These are phyloP conservation scores for Papilio machaon DNA, from an alignment of 1,140 invertebrate species.

Conservation along the genomic window DNA sequence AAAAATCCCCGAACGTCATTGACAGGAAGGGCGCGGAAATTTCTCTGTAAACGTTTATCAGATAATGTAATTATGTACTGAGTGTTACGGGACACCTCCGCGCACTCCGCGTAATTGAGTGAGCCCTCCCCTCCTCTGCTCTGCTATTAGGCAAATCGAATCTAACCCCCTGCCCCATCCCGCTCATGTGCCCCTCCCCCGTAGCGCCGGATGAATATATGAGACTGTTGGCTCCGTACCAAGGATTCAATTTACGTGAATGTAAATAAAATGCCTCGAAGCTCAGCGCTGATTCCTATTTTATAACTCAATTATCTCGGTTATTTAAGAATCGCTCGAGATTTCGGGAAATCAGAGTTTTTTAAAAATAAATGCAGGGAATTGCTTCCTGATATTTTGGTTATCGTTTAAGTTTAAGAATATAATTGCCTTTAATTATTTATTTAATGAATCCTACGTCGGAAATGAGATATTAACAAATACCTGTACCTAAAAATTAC, in stretches of 20 bases:
- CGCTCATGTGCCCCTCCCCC: constrained; percentile 34
- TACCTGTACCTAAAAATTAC: too few relatives aligned
- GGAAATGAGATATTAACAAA: too few relatives aligned
- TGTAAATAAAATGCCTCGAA: constrained; percentile 74
- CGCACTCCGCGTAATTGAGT: constrained; percentile 78
- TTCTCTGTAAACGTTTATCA: constrained; percentile 68
- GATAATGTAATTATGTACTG: constrained; percentile 80
- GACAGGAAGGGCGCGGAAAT: constrained; percentile 27
- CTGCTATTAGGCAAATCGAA: constrained; percentile 81
- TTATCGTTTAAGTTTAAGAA: not conserved
- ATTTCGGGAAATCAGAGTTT: not conserved
- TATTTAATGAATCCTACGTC: not conserved
- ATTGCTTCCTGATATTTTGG: not conserved
- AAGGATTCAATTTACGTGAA: constrained; percentile 76
- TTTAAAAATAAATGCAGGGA: not conserved
- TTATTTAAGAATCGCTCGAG: constrained; percentile 7
- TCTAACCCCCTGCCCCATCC: constrained; percentile 56
- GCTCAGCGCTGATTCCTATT: constrained; percentile 43
- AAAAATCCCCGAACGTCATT: not conserved
- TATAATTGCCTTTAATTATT: not conserved
- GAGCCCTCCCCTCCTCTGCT: constrained; percentile 65
- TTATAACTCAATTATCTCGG: constrained; percentile 48
- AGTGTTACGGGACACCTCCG: constrained; percentile 76
- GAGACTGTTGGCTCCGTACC: constrained; percentile 67
- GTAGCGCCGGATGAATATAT: constrained; percentile 58